These are phyloP conservation scores for Homarus americanus DNA, from an alignment of 1,140 invertebrate genomes.

Conservation along the genomic window DNA sequence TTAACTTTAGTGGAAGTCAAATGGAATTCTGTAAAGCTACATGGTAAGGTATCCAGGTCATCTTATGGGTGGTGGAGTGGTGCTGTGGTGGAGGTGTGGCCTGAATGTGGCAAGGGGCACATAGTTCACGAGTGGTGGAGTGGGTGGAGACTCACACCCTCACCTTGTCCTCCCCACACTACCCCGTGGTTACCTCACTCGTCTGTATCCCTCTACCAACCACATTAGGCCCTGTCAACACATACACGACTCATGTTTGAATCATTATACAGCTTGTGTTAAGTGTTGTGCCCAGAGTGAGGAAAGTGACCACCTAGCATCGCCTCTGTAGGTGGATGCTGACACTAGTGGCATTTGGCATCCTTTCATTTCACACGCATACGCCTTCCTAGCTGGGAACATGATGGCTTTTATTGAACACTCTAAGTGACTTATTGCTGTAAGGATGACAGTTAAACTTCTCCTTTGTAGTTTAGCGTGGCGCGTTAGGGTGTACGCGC, in stretches of 20 bases:
- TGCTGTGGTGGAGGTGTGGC: not conserved
- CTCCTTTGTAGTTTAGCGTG: too few species aligned
- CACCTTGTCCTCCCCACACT: not conserved
- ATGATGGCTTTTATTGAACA: too few species aligned
- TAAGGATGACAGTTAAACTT: too few species aligned
- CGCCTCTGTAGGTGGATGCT: not conserved
- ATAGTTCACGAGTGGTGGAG: constrained; percentile 18
- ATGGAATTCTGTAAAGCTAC: too few species aligned
- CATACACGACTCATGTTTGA: not conserved
- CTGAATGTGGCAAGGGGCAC: not conserved
- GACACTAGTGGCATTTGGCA: constrained; percentile 9
- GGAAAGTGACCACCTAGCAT: constrained; percentile 41
- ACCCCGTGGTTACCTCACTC: not conserved
- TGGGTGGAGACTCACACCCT: not conserved
- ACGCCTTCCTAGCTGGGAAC: too few species aligned
- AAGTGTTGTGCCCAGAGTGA: not conserved
- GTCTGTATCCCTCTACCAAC: not conserved
- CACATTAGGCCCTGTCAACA: not conserved
- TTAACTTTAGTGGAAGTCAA: too few species aligned
- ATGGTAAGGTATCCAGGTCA: too few species aligned
- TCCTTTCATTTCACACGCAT: not conserved
- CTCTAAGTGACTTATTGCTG: too few species aligned
- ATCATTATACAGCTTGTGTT: not conserved
- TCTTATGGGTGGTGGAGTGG: not conserved
- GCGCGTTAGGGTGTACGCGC: too few species aligned